Percentiles rank a stretch among this genome's conserved stretches.
Evolutionary conservation across 2,113 vertebrate genomes (phyloP).

Genomic region (Ailurus styani): DNA sequence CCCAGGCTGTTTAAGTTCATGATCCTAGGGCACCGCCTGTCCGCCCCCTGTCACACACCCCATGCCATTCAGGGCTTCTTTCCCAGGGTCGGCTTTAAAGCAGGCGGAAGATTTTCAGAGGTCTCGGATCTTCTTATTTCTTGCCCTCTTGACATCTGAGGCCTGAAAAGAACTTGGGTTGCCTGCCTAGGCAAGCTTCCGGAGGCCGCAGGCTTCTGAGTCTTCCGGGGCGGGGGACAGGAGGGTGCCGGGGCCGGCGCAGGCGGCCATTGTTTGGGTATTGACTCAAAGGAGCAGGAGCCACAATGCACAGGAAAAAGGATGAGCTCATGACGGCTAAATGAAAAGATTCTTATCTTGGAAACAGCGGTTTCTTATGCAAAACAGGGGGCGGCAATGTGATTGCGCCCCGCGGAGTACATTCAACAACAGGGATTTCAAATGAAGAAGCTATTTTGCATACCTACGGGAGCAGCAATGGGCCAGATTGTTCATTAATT

Average conservation of each 20-base stretch:
- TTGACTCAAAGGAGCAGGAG: constrained; percentile 40
- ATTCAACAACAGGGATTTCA: constrained; percentile 69
- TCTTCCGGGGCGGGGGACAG: constrained; percentile 38
- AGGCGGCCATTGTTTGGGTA: constrained; percentile 63
- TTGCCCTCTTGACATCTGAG: constrained; percentile 53
- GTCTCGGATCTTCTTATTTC: constrained; percentile 39
- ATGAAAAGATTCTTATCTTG: constrained; percentile 77
- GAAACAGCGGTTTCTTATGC: constrained; percentile 72
- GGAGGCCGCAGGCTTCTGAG: constrained; percentile 35
- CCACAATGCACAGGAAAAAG: constrained; percentile 53
- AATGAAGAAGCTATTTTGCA: constrained; percentile 62
- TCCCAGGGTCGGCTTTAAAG: constrained; percentile 51
- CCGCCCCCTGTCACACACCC: neutral
- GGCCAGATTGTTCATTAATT: constrained; percentile 71
- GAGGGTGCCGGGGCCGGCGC: neutral
- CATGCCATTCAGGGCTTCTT: constrained; percentile 34
- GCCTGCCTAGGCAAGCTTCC: constrained; percentile 51
- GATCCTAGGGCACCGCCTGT: neutral
- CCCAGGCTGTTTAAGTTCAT: constrained; percentile 48
- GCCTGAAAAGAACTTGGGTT: constrained; percentile 49
- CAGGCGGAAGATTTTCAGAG: constrained; percentile 20
- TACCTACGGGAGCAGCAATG: constrained; percentile 53
- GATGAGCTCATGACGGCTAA: constrained; percentile 57
- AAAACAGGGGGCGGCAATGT: constrained; percentile 63
- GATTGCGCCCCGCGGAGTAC: constrained; percentile 52